Conservation (phyloP, 1,140 invertebrate species). For the Drosophila ogumai region DNA sequence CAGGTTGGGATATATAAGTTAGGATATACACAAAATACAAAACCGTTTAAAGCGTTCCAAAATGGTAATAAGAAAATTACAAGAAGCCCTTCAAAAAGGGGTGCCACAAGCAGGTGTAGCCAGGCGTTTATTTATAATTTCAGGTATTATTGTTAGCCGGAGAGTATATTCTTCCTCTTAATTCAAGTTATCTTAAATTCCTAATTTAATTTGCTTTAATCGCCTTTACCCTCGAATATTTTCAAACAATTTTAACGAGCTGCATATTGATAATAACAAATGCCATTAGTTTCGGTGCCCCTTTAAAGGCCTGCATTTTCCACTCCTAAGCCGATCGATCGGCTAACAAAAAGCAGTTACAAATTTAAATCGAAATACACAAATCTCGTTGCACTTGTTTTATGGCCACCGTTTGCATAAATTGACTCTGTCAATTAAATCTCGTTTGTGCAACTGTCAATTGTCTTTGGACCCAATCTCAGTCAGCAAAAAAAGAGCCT, state of each 20-base stretch:
- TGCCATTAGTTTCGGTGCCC: conserved; percentile 15
- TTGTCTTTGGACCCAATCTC: conserved; percentile 46
- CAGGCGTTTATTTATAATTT: conserved; percentile 31
- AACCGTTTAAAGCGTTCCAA: conserved; percentile 24
- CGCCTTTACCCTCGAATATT: conserved; percentile 1
- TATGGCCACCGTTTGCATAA: conserved; percentile 75
- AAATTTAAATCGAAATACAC: conserved; percentile 37
- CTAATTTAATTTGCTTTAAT: neutral
- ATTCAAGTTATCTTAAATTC: too few relatives aligned
- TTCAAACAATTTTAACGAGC: conserved; percentile 25
- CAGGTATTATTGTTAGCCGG: conserved; percentile 19
- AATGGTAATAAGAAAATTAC: conserved; percentile 38
- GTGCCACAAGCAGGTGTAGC: conserved; percentile 23
- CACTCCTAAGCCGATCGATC: conserved; percentile 3
- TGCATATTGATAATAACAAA: conserved; percentile 8
- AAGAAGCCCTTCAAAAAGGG: conserved; percentile 23
- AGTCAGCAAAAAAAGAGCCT: conserved; percentile 34
- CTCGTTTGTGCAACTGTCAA: conserved; percentile 72
- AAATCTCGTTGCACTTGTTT: conserved; percentile 59
- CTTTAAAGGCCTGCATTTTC: conserved; percentile 11
- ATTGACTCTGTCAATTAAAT: conserved; percentile 80
- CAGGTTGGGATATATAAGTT: conserved; percentile 17
- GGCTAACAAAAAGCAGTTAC: conserved; percentile 21
- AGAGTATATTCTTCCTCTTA: too few relatives aligned
- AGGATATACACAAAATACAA: neutral